phyloP scores from a whole-genome alignment of 2,888 invertebrate species.

The Drosophila paracracens region DNA sequence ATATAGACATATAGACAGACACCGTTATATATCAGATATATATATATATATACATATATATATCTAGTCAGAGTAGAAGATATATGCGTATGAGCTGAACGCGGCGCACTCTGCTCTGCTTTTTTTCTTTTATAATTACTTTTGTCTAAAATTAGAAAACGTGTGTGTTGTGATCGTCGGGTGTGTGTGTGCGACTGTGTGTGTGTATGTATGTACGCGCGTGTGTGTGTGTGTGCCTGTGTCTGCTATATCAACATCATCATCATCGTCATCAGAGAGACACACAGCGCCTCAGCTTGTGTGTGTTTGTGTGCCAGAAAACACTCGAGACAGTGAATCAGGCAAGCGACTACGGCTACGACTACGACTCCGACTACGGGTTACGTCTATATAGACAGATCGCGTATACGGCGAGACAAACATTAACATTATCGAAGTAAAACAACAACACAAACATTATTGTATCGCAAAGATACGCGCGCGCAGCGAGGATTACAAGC shows the following conservation, averaged over 20 bases:
- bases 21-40: conserved; percentile 29
- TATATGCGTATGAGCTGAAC: conserved; percentile 78
- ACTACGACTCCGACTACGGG: conserved; percentile 51
- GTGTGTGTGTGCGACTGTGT: conserved; percentile 71
- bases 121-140: conserved; percentile 84
- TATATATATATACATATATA: conserved; percentile 46
- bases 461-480: conserved; percentile 66
- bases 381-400: conserved; percentile 75
- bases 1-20: conserved; percentile 23
- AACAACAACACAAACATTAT: conserved; percentile 20
- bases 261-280: conserved; percentile 62
- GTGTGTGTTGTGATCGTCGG: conserved; percentile 80
- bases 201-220: conserved; percentile 28
- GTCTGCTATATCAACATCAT: conserved; percentile 82
- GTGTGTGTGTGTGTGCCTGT: conserved; percentile 72
- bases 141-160: conserved; percentile 85
- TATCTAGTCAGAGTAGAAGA: conserved; percentile 78
- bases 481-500: conserved; percentile 78
- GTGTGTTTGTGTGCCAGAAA: conserved; percentile 75
- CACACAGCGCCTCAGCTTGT: conserved; percentile 47
- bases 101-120: conserved; percentile 82
- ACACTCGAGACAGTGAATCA: conserved; percentile 75
- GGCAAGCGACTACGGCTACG: conserved; percentile 43
- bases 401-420: conserved; percentile 77
- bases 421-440: conserved; percentile 71